Evolutionary conservation across 1,140 invertebrate genomes (phyloP), one percentile per base, ranked within the genome.

Genomic region (Drosophila subobscura): DNA sequence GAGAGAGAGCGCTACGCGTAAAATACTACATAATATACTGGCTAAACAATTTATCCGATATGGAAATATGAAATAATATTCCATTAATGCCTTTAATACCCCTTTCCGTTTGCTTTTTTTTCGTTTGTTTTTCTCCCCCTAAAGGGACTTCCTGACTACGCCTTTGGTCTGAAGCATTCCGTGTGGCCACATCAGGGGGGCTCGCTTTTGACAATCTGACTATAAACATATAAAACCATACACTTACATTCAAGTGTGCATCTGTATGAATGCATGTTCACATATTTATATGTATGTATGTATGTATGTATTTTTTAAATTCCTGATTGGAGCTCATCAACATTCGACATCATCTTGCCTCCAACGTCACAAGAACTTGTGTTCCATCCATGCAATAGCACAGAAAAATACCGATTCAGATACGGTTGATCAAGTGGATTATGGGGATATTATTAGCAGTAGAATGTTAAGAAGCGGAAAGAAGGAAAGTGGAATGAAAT

Each of bases 131-230:
- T 14, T 16, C 14, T 3, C 8, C 25, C 50, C 5, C 6, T 23
- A 4, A 20, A 10, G 16, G 7, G 4, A 33, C 52, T 57, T 58
- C 52, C 52, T 46, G 25, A 20, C 42, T 47, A 68, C 44, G 50
- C 44, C 65, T 16, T 51, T 68, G 63, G 10, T 20, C 4, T 3
- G 5, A 5, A 56, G 63, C 55, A 33, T 68, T 68, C 50, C 65
- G 67, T 67, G 65, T 55, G 65, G 50, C 50, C 63, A 68, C 63
- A 54, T 68, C 47, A 68, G 65, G 65, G 65, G 65, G 65, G 65
- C 65, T 68, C 65, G 65, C 50, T 68, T 67, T 47, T 53, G 50
- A 67, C 61, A 67, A 66, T 10, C 29, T 10, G 8, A 33, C 29
- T 20, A 29, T 29, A 29, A 2, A 29, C 5, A 29, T 7, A 10